A percentile compares a stretch with the other conserved stretches of the same genome.
These are phyloP conservation scores for Petrolisthes manimaculis DNA, from an alignment of 2,888 invertebrate genomes.

Conservation along the genomic window DNA sequence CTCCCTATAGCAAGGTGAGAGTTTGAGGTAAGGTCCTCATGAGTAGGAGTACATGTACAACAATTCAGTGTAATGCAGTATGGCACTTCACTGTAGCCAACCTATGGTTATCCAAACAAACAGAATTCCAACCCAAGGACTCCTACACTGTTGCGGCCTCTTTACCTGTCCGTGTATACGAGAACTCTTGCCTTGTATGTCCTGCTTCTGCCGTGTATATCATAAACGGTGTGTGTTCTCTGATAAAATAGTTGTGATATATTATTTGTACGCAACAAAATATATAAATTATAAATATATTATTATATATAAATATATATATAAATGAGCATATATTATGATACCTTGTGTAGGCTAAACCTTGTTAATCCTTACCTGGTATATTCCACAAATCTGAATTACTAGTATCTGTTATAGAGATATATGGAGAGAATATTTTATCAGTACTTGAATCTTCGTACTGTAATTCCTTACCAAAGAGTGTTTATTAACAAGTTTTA, in stretches of 20 bases:
- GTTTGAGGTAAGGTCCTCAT: not conserved
- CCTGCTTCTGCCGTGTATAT: not conserved
- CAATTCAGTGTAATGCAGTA: too few species aligned
- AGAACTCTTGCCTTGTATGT: slow-evolving; percentile 1
- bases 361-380: slow-evolving; percentile 21
- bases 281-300: not conserved
- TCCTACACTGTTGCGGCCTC: not conserved
- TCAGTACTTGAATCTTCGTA: not conserved
- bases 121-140: too few species aligned
- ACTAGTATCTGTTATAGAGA: not conserved
- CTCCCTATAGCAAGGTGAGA: not conserved
- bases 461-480: too few species aligned
- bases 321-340: slow-evolving; percentile 7
- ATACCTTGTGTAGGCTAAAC: slow-evolving; percentile 2
- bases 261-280: slow-evolving; percentile 11
- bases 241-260: slow-evolving; percentile 32
- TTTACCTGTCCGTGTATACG: not conserved
- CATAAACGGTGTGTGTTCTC: slow-evolving; percentile 33
- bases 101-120: too few species aligned
- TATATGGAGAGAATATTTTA: not conserved
- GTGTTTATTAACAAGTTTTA: slow-evolving; percentile 27
- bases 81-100: too few species aligned
- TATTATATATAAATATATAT: not conserved
- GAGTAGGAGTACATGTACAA: too few species aligned
- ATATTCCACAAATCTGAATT: not conserved